These are phyloP conservation scores for Tetragonula clypearis DNA, from an alignment of 1,140 invertebrate genomes.

Conservation along the genomic window DNA sequence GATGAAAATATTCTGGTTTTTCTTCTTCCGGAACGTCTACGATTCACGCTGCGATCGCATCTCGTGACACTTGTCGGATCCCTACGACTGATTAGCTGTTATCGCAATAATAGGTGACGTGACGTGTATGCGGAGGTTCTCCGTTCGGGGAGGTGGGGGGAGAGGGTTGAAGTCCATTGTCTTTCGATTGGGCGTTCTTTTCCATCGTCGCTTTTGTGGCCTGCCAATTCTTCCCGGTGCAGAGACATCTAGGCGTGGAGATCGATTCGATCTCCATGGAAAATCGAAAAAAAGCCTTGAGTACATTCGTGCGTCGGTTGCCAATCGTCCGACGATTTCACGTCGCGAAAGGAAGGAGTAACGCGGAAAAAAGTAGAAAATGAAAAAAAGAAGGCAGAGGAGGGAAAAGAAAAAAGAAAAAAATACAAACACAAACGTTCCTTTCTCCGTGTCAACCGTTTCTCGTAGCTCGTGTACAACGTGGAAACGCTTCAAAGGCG, in stretches of 20 bases:
- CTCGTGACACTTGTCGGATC: constrained; percentile 31
- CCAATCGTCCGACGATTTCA: constrained; percentile 24
- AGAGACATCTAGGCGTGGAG: background rate
- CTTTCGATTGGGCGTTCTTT: constrained; percentile 57
- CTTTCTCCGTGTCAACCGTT: background rate
- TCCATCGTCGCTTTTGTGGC: constrained; percentile 5
- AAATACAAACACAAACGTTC: background rate
- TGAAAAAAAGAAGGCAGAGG: background rate
- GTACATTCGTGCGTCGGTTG: constrained; percentile 9
- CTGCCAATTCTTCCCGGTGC: constrained; percentile 44
- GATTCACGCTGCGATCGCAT: background rate
- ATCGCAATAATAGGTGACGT: constrained; percentile 68
- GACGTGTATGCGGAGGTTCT: constrained; percentile 57
- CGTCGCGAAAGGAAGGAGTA: background rate
- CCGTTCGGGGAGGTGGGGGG: background rate
- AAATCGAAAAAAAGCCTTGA: constrained; percentile 16
- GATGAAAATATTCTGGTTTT: background rate
- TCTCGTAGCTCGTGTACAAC: background rate
- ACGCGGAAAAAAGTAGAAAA: background rate
- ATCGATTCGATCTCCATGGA: background rate
- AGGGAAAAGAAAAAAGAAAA: background rate
- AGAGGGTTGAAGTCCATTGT: constrained; percentile 51
- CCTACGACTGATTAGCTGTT: constrained; percentile 68
- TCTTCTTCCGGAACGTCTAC: constrained; percentile 3
- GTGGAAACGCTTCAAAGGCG: constrained; percentile 11